Percentiles rank a stretch among this genome's conserved stretches.
Conservation (phyloP, 37 sponge, comb jelly and placozoan species). For the Oopsacas minuta region DNA sequence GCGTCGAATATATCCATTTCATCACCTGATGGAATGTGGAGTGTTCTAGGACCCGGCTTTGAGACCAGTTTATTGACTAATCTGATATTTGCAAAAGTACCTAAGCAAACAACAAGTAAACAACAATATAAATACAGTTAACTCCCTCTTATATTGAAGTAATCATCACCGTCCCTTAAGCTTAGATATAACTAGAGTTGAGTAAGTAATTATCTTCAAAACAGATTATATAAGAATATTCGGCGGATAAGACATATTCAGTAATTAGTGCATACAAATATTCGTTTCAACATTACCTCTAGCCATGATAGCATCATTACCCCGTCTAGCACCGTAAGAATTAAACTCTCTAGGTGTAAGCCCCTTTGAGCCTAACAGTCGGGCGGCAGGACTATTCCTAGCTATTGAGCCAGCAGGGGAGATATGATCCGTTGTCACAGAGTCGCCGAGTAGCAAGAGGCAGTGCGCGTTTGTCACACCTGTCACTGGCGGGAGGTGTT, state of each 20-base stretch:
- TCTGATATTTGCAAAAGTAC: slow-evolving; percentile 83
- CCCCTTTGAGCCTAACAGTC: slow-evolving; percentile 55
- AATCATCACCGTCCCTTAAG: too few species aligned
- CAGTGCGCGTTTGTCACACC: slow-evolving; percentile 38
- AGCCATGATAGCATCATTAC: slow-evolving; percentile 79
- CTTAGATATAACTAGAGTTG: too few species aligned
- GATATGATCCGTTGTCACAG: slow-evolving; percentile 88
- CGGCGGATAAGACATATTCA: too few species aligned
- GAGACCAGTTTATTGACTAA: slow-evolving; percentile 63
- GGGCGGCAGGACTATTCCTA: slow-evolving; percentile 72
- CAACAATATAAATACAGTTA: not conserved
- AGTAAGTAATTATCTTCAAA: too few species aligned
- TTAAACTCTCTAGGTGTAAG: slow-evolving; percentile 82
- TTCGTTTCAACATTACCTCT: too few species aligned
- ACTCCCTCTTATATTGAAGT: not conserved
- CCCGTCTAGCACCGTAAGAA: slow-evolving; percentile 78
- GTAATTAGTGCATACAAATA: too few species aligned
- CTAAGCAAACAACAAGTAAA: not conserved
- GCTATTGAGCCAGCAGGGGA: slow-evolving; percentile 86
- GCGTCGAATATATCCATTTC: slow-evolving; percentile 86
- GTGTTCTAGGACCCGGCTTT: slow-evolving; percentile 34
- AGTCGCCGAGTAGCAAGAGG: slow-evolving; percentile 75
- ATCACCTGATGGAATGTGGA: not conserved
- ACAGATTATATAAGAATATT: too few species aligned
- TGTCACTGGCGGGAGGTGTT: slow-evolving; percentile 26